Base-by-base conservation (phyloP, 2,797 vertebrate species). In the Sebastes oblongus region DNA sequence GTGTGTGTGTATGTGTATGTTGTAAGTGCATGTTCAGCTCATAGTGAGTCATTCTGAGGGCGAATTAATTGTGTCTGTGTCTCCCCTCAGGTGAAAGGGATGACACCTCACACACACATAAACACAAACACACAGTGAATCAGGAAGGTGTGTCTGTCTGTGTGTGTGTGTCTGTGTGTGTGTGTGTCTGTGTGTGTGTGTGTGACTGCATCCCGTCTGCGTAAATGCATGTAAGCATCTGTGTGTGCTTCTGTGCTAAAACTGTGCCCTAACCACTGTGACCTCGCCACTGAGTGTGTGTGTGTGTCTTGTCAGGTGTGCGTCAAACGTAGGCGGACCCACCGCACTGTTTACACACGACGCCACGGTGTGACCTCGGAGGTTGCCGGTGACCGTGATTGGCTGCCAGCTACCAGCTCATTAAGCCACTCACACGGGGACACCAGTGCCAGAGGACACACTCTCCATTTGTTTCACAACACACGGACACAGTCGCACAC, bases 391-490 rank as follows among this genome's bases (percentile, higher is more conserved):
- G 84, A 11, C 88, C 85, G 46, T 89, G 92, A 93, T 92, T 91
- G 91, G 88, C 82, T 80, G 90, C 89, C 91, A 94, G 88, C 72
- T 70, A 66, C 72, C 84, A 76, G 89, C 90, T 93, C 86, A 91
- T 93, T 92, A 92, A 83, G 75, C 86, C 12, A 9, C 85, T 83
- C 46, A 42, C 78, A 73, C 3, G 5, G 80, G 76, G 80, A 90
- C 83, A 56, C 39, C 0, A 42, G 69, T 85, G 92, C 85, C 80
- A 93, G 80, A 24, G 75, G 84, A 93, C 88, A 88, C 83, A 85
- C 87, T 86, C 90, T 86, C 91, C 93, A 84, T 94, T 94, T 94
- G 93, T 92, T 94, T 93, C 92, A 89, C 93, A 91, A 93, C 91
- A 91, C 89, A 84, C 73, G 78, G 83, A 83, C 69, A 91, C 86